Conservation (phyloP, 2,113 vertebrate species). For the Calypte anna region DNA sequence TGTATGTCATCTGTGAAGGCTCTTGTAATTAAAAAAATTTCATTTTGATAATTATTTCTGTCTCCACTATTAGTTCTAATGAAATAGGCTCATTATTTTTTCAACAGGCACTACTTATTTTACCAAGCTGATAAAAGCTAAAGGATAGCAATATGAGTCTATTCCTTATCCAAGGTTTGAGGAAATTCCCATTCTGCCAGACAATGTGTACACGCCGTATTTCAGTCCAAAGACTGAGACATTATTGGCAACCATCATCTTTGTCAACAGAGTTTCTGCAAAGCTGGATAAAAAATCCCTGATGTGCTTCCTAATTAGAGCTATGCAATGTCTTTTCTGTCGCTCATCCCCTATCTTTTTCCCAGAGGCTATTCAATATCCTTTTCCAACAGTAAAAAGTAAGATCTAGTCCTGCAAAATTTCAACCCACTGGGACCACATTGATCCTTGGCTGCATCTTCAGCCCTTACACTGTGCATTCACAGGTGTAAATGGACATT, state of each 20-base stretch:
- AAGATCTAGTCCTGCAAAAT: background rate
- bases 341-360: accelerated
- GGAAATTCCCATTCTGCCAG: background rate
- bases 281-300: background rate
- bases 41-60: background rate
- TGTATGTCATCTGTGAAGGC: background rate
- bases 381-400: background rate
- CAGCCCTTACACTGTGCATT: background rate
- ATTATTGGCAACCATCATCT: background rate
- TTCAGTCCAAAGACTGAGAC: background rate
- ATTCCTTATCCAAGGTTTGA: background rate
- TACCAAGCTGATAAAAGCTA: background rate
- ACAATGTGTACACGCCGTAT: accelerated
- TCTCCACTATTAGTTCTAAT: background rate
- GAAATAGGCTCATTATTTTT: background rate
- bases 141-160: background rate
- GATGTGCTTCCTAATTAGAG: background rate
- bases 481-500: too few species aligned
- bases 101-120: background rate
- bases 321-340: background rate
- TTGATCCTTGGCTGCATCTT: background rate
- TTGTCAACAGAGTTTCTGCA: background rate
- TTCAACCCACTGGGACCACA: background rate
- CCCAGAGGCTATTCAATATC: background rate
- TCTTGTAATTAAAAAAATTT: background rate